Percentiles rank a stretch among this genome's conserved stretches.
phyloP scores from a whole-genome alignment of 2,113 vertebrate genomes.

The Rutilus rutilus region DNA sequence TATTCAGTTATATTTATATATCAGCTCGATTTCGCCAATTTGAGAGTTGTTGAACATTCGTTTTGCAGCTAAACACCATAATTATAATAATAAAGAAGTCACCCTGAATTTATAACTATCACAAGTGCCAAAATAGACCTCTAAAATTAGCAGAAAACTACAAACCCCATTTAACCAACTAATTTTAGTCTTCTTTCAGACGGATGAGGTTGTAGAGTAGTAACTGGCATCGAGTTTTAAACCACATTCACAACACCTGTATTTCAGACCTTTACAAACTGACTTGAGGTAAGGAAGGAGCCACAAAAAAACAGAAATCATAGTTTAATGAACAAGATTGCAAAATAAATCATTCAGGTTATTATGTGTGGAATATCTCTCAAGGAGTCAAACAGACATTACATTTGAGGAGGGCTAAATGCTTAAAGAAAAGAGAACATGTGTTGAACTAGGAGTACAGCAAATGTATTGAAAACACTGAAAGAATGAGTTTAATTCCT shows the following conservation, averaged over 20 bases:
- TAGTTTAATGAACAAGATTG: background rate
- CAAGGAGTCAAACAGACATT: background rate
- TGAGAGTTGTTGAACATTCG: too few species aligned
- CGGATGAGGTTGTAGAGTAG: background rate
- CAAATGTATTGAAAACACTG: background rate
- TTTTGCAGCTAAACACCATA: background rate
- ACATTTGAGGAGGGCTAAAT: background rate
- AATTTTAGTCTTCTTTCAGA: background rate
- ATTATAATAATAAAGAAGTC: background rate
- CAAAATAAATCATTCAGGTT: background rate
- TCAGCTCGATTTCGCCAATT: too few species aligned
- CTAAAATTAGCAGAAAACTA: background rate
- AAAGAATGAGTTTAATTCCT: background rate
- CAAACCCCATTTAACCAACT: background rate
- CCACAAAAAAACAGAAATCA: conserved; percentile 2
- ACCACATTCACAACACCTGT: background rate
- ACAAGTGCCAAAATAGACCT: background rate
- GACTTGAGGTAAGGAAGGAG: background rate
- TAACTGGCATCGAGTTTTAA: background rate
- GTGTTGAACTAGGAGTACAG: background rate
- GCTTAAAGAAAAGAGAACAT: background rate
- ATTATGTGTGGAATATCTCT: background rate
- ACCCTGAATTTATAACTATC: background rate
- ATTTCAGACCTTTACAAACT: background rate
- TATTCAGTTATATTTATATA: background rate